A percentile compares a stretch with the other conserved stretches of the same genome.
phyloP scores from a whole-genome alignment of 2,888 invertebrate genomes.

The Epistrophe eligans region DNA sequence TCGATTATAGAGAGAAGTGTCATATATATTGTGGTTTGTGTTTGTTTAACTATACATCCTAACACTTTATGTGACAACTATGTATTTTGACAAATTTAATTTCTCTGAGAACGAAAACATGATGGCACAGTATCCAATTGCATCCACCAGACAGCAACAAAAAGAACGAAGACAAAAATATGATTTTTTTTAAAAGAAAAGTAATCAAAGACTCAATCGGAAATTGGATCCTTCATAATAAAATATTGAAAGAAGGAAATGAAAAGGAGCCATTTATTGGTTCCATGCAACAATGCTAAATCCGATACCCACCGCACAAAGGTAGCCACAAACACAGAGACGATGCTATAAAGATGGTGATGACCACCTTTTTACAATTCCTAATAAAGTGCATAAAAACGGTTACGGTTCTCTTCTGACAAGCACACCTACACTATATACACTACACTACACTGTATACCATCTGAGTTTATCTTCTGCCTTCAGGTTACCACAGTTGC shows the following conservation, averaged over 20 bases:
- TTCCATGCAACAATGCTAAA: constrained; percentile 42
- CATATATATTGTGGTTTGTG: constrained; percentile 18
- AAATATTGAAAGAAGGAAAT: constrained; percentile 35
- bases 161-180: constrained; percentile 4
- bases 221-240: constrained; percentile 43
- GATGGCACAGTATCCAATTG: constrained; percentile 45
- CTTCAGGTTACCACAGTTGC: constrained; percentile 27
- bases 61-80: constrained; percentile 24
- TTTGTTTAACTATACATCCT: constrained; percentile 45
- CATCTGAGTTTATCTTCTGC: background rate
- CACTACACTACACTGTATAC: background rate
- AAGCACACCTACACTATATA: constrained; percentile 32
- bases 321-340: background rate
- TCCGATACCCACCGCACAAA: constrained; percentile 39
- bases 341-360: background rate
- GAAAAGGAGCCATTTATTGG: constrained; percentile 30
- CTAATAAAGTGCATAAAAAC: constrained; percentile 10
- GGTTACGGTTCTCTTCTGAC: background rate
- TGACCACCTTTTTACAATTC: constrained; percentile 17
- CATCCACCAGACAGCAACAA: constrained; percentile 24
- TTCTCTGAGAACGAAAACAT: constrained; percentile 33
- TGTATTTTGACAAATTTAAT: constrained; percentile 68
- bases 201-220: constrained; percentile 32
- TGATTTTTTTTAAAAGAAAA: background rate
- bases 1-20: constrained; percentile 20